Conservation (phyloP, 2,888 invertebrate genomes). For the Saturnia pavonia region DNA sequence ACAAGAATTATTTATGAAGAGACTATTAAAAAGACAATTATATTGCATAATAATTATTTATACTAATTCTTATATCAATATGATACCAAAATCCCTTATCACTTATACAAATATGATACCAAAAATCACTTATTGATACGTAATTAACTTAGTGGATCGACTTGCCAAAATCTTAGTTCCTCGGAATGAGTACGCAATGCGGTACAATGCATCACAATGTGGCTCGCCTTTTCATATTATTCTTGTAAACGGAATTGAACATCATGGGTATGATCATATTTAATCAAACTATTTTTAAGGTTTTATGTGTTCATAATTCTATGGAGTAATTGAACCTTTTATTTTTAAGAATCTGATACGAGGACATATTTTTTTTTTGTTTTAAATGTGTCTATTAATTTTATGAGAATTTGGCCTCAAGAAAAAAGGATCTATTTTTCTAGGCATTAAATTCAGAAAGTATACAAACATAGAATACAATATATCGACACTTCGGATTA, state of each 20-base stretch:
- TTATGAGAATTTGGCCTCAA: too few species aligned
- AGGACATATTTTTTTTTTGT: too few species aligned
- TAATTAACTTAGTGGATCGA: background rate
- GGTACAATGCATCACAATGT: background rate
- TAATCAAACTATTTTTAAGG: background rate
- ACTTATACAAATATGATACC: background rate
- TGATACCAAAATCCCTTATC: background rate
- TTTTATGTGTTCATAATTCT: too few species aligned
- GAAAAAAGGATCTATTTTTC: too few species aligned
- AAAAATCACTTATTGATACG: background rate
- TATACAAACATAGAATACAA: too few species aligned
- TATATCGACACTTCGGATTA: too few species aligned
- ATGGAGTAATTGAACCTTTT: too few species aligned
- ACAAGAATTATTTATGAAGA: background rate
- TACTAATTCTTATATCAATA: background rate
- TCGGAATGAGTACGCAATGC: background rate
- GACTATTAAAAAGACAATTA: too few species aligned
- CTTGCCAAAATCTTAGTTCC: background rate
- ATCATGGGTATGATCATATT: background rate
- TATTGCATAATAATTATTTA: too few species aligned
- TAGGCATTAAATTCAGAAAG: too few species aligned
- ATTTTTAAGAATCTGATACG: too few species aligned
- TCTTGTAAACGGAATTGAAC: background rate
- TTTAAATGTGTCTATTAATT: too few species aligned
- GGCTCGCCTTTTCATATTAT: background rate